A percentile compares a stretch with the other conserved stretches of the same genome.
phyloP scores from a whole-genome alignment of 2,113 vertebrate species.

The Siphamia tubifer region DNA sequence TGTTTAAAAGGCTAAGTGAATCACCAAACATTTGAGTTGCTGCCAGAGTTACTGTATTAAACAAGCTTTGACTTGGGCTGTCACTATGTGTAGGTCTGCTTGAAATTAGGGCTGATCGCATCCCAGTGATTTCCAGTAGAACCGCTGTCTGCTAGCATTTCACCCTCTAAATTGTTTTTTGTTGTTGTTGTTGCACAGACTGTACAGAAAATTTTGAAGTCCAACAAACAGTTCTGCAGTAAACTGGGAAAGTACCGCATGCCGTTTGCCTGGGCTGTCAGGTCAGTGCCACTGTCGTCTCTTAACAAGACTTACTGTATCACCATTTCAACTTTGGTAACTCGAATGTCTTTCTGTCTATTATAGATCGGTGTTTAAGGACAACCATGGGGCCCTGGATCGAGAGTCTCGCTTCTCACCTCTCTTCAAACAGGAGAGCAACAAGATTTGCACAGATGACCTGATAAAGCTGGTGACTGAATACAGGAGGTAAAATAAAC shows the following conservation, averaged over 20 bases:
- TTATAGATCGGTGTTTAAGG: slow-evolving; percentile 92
- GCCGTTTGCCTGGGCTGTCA: slow-evolving; percentile 98
- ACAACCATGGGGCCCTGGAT: slow-evolving; percentile 94
- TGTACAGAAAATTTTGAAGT: slow-evolving; percentile 93
- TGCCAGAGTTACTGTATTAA: slow-evolving; percentile 41
- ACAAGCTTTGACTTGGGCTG: slow-evolving; percentile 32
- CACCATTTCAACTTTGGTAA: neutral
- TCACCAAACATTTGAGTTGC: slow-evolving; percentile 46
- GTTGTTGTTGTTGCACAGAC: slow-evolving; percentile 72
- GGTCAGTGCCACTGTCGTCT: slow-evolving; percentile 78
- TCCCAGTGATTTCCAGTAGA: slow-evolving; percentile 3
- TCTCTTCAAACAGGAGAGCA: slow-evolving; percentile 96
- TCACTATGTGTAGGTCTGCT: slow-evolving; percentile 9
- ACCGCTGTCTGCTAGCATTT: slow-evolving; percentile 27
- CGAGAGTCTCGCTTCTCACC: slow-evolving; percentile 95
- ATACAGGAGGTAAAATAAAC: slow-evolving; percentile 85
- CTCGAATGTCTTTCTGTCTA: neutral
- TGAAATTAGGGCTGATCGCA: slow-evolving; percentile 10
- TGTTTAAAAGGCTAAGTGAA: slow-evolving; percentile 55
- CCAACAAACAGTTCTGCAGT: slow-evolving; percentile 94
- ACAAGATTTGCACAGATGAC: slow-evolving; percentile 94
- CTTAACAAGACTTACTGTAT: neutral
- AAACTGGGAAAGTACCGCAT: slow-evolving; percentile 96
- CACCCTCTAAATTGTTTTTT: neutral
- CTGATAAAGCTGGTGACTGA: slow-evolving; percentile 92